Percentiles rank a stretch among this genome's conserved stretches.
Conservation (phyloP, 2,797 vertebrate genomes). For the Austrolebias charrua region DNA sequence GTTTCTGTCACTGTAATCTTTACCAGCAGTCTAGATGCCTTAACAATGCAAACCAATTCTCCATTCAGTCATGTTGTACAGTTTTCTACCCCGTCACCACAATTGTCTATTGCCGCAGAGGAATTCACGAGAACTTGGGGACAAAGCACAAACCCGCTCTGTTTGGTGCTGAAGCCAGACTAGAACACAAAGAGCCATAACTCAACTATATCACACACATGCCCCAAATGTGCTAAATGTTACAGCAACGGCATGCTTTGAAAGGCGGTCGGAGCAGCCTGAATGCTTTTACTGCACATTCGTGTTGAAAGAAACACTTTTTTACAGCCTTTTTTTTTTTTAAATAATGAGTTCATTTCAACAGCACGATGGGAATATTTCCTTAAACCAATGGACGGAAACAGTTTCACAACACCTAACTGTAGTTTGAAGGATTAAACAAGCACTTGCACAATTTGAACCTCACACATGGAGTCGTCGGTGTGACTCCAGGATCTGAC, state of each 20-base stretch:
- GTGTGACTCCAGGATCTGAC: slow-evolving; percentile 6
- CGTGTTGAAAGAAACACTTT: slow-evolving; percentile 51
- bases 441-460: slow-evolving; percentile 65
- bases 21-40: slow-evolving; percentile 99
- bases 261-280: slow-evolving; percentile 48
- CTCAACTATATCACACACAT: slow-evolving; percentile 66
- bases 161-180: slow-evolving; percentile 83
- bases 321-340: slow-evolving; percentile 37
- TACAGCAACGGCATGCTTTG: slow-evolving; percentile 66
- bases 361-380: slow-evolving; percentile 42
- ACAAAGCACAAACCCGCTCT: slow-evolving; percentile 92
- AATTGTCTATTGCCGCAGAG: slow-evolving; percentile 91
- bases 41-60: slow-evolving; percentile 98
- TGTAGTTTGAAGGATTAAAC: slow-evolving; percentile 56
- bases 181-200: slow-evolving; percentile 79
- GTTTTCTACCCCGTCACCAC: slow-evolving; percentile 88
- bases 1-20: slow-evolving; percentile 92
- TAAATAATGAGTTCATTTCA: slow-evolving; percentile 36
- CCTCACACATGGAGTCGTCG: slow-evolving; percentile 37
- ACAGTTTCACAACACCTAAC: slow-evolving; percentile 46
- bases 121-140: slow-evolving; percentile 87
- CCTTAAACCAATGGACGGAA: slow-evolving; percentile 47
- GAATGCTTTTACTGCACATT: slow-evolving; percentile 62
- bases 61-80: slow-evolving; percentile 92
- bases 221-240: slow-evolving; percentile 64